Base-by-base conservation (phyloP, 2,888 invertebrate genomes). In the Agriopis leucophaearia region DNA sequence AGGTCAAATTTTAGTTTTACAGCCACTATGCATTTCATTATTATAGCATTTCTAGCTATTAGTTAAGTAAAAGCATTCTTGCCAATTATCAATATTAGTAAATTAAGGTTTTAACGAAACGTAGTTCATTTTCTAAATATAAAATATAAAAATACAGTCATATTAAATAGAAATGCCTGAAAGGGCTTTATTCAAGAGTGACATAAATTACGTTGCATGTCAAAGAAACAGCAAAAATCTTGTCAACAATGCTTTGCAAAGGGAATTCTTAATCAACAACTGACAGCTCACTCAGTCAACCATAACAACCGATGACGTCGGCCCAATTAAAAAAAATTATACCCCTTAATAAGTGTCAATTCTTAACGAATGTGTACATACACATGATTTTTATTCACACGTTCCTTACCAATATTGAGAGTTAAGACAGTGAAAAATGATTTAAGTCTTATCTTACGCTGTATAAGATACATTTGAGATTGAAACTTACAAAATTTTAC, bases 341-440 rank as follows among this genome's bases (percentile, higher is more conserved):
- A 89, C 89, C 89, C 88, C 84, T 92, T 93, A 92, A 92, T 92
- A 93, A 92, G 93, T 94, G 94, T 93, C 94, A 94, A 92, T 93
- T 92, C 91, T 89, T 92, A 94, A 94, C 92, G 90, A 93, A 94
- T 92, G 93, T 90, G 92, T 92, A 92, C 90, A 89, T 91, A 91
- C 89, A 88, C 85, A 91, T 91, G 92, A 94, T 94, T 94, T 92
- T 92, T 91, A 92, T 91, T 92, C 91, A 92, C 93, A 92, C 93
- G 89, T 92, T 81, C 87, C 87, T 85, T 85, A 82, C 78, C 82
- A 76, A 84, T 85, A 85, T 84, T 85, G 81, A 79, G 79, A 79
- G 75, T 74, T 70, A 67, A 66, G 64, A 58, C 52, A 56, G 38
- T 50, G 52, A 59, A 63, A 16, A 71, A 71, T 66, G 82, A 78